Conservation (phyloP, 2,113 vertebrate genomes). For the Pleuronectes platessa region DNA sequence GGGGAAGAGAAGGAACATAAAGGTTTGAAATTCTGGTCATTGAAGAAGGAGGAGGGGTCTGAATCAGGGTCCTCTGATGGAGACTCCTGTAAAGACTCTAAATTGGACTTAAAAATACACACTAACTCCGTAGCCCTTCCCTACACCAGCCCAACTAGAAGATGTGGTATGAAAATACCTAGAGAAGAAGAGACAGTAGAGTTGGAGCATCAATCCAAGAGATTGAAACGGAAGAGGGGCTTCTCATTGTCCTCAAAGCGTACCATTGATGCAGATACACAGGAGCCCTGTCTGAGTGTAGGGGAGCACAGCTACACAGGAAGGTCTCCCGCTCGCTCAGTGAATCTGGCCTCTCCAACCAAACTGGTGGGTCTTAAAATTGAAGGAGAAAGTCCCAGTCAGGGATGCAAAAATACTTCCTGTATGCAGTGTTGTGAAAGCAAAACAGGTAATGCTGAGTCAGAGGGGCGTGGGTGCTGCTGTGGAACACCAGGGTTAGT, state of each 20-base stretch:
- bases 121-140: slow-evolving; percentile 30
- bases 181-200: slow-evolving; percentile 52
- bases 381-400: slow-evolving; percentile 66
- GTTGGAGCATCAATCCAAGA: slow-evolving; percentile 37
- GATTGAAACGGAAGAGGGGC: slow-evolving; percentile 47
- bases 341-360: slow-evolving; percentile 71
- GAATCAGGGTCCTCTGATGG: slow-evolving; percentile 51
- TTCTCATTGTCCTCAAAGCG: slow-evolving; percentile 34
- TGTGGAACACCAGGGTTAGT: slow-evolving; percentile 22
- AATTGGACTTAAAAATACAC: slow-evolving; percentile 41
- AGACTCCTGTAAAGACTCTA: slow-evolving; percentile 53
- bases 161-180: slow-evolving; percentile 18
- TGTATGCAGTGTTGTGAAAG: slow-evolving; percentile 56
- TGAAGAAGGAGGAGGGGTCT: slow-evolving; percentile 50
- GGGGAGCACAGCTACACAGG: slow-evolving; percentile 77
- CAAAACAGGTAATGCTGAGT: slow-evolving; percentile 31
- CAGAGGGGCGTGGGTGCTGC: slow-evolving; percentile 22
- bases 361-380: slow-evolving; percentile 78
- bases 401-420: slow-evolving; percentile 25
- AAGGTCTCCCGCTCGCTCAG: slow-evolving; percentile 78
- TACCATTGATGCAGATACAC: slow-evolving; percentile 54
- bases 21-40: slow-evolving; percentile 34
- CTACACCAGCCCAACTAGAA: slow-evolving; percentile 8
- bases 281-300: slow-evolving; percentile 68
- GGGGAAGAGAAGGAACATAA: slow-evolving; percentile 28